Base-by-base conservation (phyloP, 2,888 invertebrate genomes). In the Bombylius discolor region DNA sequence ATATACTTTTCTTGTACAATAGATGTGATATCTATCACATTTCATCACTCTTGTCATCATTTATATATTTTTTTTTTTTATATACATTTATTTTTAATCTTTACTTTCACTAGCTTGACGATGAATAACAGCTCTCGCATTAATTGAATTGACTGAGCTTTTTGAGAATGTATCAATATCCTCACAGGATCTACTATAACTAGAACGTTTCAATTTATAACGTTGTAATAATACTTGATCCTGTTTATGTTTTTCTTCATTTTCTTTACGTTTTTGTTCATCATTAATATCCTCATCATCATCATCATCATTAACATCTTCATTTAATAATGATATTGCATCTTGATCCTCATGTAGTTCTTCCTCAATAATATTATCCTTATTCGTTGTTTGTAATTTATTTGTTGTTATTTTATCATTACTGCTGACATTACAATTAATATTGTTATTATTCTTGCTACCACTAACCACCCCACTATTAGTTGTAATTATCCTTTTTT, bases 171-270 rank as follows among this genome's bases (percentile, higher is more conserved):
- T 51, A 46, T 57, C 57, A 33, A 57, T 56, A 51, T 60, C 60
- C 53, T 60, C 60, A 55, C 58, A 58, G 11, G 60, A 60, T 55
- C 57, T 53, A 49, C 60, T 60, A 39, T 59, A 60, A 51, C 60
- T 60, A 49, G 57, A 57, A 45, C 60, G 58, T 52, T 60, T 60
- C 23, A 60, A 49, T 49, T 60, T 60, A 56, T 57, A 59, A 52
- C 56, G 54, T 14, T 60, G 55, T 47, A 60, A 47, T 51, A 58
- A 51, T 36, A 23, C 49, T 42, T 56, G 53, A 51, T 60, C 60
- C 12, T 50, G 54, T 12, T 36, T 57, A 14, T 50, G 58, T 54
- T 60, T 60, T 13, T 60, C 60, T 6, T 59, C 56, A 13, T 51
- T 49, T 36, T 53, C 36, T 32, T 53, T 48, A 23, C 50, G 49